These are phyloP conservation scores for Hylaea fasciaria DNA, from an alignment of 2,888 invertebrate species.

Conservation along the genomic window DNA sequence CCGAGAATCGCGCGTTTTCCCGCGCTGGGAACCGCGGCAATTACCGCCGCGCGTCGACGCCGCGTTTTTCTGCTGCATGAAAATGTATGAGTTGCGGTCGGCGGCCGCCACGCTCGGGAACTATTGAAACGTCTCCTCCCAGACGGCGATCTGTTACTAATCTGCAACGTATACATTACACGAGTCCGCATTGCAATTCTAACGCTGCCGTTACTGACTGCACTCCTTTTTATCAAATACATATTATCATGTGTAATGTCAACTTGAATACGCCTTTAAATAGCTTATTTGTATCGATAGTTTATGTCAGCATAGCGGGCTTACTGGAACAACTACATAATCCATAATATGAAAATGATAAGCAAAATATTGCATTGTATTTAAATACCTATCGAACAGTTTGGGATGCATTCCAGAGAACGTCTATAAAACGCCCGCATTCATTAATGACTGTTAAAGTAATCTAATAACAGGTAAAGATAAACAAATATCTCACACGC, in stretches of 20 bases:
- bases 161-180: constrained; percentile 12
- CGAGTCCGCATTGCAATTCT: not conserved
- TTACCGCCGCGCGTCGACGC: constrained; percentile 56
- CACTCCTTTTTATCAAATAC: not conserved
- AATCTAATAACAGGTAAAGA: constrained; percentile 36
- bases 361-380: not conserved
- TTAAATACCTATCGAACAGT: not conserved
- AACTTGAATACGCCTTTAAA: too few relatives aligned
- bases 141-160: constrained; percentile 14
- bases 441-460: constrained; percentile 28
- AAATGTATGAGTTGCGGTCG: constrained; percentile 62
- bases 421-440: constrained; percentile 5
- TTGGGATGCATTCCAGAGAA: too few relatives aligned
- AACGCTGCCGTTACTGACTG: not conserved
- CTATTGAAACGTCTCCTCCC: constrained; percentile 32
- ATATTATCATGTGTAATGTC: too few relatives aligned
- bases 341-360: too few relatives aligned
- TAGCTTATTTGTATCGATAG: too few relatives aligned
- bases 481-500: constrained; percentile 42
- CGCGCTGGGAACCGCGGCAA: constrained; percentile 60
- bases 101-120: constrained; percentile 13
- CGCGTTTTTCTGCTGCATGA: constrained; percentile 65
- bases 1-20: constrained; percentile 38
- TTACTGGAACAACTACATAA: too few relatives aligned
- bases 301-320: too few relatives aligned